Conservation (phyloP, 2,797 vertebrate species). For the Coregonus sp. region DNA sequence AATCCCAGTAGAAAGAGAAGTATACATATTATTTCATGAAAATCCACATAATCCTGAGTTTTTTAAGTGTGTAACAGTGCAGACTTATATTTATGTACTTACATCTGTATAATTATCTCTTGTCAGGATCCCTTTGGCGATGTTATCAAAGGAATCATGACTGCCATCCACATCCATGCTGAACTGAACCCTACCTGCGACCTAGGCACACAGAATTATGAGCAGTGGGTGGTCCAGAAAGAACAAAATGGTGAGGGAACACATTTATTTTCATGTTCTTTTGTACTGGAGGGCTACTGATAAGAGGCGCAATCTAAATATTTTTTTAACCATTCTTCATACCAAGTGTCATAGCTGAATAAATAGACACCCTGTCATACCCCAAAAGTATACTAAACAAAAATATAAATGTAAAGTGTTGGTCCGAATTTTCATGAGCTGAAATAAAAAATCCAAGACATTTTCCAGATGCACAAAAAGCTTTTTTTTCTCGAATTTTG, state of each 20-base stretch:
- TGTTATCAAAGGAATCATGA: slow-evolving; percentile 88
- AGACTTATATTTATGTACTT: neutral
- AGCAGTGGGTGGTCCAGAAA: slow-evolving; percentile 87
- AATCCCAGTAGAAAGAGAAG: too few species aligned
- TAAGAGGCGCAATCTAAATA: neutral
- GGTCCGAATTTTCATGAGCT: too few species aligned
- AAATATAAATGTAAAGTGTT: too few species aligned
- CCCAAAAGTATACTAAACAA: too few species aligned
- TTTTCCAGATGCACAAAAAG: too few species aligned
- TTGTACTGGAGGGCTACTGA: neutral
- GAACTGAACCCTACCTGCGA: slow-evolving; percentile 78
- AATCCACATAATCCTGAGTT: too few species aligned
- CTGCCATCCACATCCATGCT: slow-evolving; percentile 83
- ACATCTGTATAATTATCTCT: slow-evolving; percentile 1
- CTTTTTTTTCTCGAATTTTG: too few species aligned
- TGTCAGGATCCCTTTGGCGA: slow-evolving; percentile 92
- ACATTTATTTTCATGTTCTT: neutral
- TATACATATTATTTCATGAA: too few species aligned
- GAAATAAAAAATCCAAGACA: too few species aligned
- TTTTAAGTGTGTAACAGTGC: too few species aligned
- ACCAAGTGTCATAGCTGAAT: neutral
- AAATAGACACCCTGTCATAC: neutral
- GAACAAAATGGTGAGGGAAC: slow-evolving; percentile 81
- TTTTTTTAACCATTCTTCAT: neutral
- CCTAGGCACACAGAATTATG: slow-evolving; percentile 85